These are phyloP conservation scores for Sorex maritimensis DNA, from an alignment of 2,797 vertebrate genomes.

Conservation along the genomic window DNA sequence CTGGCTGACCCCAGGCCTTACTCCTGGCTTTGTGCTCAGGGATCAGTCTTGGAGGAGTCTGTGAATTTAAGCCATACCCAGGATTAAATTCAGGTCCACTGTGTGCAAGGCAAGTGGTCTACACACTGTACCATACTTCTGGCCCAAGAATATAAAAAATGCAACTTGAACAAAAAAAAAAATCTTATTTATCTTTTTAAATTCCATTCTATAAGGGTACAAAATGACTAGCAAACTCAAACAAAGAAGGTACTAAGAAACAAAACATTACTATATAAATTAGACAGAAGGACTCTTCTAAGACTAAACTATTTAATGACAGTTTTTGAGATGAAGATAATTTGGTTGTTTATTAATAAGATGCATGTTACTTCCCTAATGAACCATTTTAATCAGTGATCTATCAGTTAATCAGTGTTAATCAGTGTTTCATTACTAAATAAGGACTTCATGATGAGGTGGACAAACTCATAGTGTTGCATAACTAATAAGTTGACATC, in stretches of 20 bases:
- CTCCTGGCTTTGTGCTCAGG: too few relatives aligned
- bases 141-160: not conserved
- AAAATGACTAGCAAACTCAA: constrained; percentile 52
- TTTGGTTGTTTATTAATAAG: constrained; percentile 91
- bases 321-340: constrained; percentile 87
- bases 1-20: too few relatives aligned
- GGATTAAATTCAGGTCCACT: too few relatives aligned
- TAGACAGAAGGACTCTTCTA: constrained; percentile 66
- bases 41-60: too few relatives aligned
- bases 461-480: constrained; percentile 87
- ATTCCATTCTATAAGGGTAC: not conserved
- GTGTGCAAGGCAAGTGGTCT: too few relatives aligned
- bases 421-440: constrained; percentile 91
- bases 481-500: constrained; percentile 84
- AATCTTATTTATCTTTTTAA: constrained; percentile 35
- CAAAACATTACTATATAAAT: constrained; percentile 45
- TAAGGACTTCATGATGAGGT: constrained; percentile 87
- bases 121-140: too few relatives aligned
- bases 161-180: constrained; percentile 1
- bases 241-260: constrained; percentile 61
- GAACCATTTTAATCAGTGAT: constrained; percentile 91
- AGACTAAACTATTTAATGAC: constrained; percentile 81
- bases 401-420: constrained; percentile 92
- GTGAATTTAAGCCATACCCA: too few relatives aligned
- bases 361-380: constrained; percentile 90